Base-by-base conservation (phyloP, 2,888 invertebrate genomes). In the Synanthedon andrenaeformis region DNA sequence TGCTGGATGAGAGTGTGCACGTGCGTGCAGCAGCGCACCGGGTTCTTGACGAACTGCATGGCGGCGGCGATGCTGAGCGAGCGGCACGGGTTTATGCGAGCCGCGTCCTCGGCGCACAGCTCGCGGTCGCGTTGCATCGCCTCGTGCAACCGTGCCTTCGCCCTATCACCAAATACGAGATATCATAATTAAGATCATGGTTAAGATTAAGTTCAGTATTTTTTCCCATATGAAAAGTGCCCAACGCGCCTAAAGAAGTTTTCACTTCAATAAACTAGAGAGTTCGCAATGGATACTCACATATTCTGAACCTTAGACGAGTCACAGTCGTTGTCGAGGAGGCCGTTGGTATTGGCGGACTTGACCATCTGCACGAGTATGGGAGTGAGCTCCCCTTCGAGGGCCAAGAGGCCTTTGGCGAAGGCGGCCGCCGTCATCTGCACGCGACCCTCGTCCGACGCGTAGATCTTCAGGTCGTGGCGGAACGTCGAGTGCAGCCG, bases 361-460 rank as follows among this genome's bases (percentile, higher is more conserved):
- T 99, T 99, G 42, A 99, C 99, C 99, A 99, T 99, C 84, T 99
- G 99, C 52, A 99, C 99, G 51, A 99, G 86, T 74, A 99, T 99
- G 0, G 99, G 99, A 0, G 99, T 98, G 45, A 99, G 89, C 81
- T 99, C 99, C 0, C 99, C 99, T 79, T 99, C 99, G 52, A 99
- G 77, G 0, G 99, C 99, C 8, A 99, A 88, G 41, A 99, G 88
- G 0, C 99, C 99, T 88, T 99, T 99, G 3, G 99, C 98, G 82
- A 99, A 99, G 1, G 99, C 99, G 0, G 99, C 99, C 0, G 99
- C 99, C 0, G 99, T 99, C 98, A 99, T 99, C 84, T 99, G 99
- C 2, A 99, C 99, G 55, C 99, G 90, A 3, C 99, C 99, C 79
- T 99, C 99, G 79, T 99, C 99, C 0, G 98, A 98, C 1, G 99